Conservation (phyloP, 2,797 vertebrate genomes). For the Cossypha polioptera region DNA sequence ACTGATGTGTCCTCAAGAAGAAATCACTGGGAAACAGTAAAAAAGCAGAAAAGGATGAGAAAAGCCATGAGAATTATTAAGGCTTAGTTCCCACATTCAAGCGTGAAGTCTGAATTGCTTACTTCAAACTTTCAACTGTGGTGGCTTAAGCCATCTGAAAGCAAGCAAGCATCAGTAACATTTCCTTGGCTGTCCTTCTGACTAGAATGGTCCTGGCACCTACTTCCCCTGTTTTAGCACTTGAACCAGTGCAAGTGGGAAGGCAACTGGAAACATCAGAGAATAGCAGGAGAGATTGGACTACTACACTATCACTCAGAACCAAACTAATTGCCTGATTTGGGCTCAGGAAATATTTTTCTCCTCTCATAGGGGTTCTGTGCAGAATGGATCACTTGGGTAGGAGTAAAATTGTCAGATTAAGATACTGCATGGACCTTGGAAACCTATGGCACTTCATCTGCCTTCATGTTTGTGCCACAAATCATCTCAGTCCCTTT, state of each 20-base stretch:
- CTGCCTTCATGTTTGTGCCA: background rate
- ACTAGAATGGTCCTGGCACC: background rate
- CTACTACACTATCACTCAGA: background rate
- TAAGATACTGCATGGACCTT: background rate
- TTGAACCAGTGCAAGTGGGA: background rate
- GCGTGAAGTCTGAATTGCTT: background rate
- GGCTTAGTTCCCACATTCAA: background rate
- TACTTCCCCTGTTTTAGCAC: background rate
- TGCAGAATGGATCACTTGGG: background rate
- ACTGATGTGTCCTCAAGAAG: background rate
- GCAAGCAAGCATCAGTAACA: background rate
- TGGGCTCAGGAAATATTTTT: background rate
- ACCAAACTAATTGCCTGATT: background rate
- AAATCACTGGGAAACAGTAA: background rate
- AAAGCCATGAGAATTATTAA: background rate
- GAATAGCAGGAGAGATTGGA: background rate
- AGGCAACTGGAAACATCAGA: background rate
- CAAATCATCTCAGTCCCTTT: background rate
- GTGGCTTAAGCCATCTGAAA: background rate
- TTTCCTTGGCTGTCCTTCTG: background rate
- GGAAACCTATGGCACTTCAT: background rate
- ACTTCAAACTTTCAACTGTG: background rate
- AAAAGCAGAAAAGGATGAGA: background rate
- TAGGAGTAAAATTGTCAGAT: background rate
- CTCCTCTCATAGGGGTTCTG: background rate